Conservation (phyloP, 2,888 invertebrate genomes). For the Rugalucina vietnamica region DNA sequence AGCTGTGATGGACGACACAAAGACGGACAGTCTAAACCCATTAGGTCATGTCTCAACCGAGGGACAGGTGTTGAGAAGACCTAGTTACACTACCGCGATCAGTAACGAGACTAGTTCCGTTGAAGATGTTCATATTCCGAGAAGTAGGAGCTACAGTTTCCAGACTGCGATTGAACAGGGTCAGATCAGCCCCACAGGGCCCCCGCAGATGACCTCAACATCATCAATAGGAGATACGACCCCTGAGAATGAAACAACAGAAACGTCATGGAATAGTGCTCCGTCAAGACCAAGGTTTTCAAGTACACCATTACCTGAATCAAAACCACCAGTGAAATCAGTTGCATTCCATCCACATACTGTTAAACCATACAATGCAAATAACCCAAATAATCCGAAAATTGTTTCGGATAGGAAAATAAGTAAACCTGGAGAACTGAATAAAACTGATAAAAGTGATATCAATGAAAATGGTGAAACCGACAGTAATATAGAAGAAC, state of each 20-base stretch:
- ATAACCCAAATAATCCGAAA: neutral
- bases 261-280: slow-evolving; percentile 17
- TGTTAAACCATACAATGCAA: neutral
- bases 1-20: neutral
- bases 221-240: slow-evolving; percentile 33
- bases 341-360: slow-evolving; percentile 37
- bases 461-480: neutral
- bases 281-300: slow-evolving; percentile 51
- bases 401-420: neutral
- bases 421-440: neutral
- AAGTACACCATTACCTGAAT: slow-evolving; percentile 47
- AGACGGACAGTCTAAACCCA: neutral
- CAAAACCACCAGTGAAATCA: slow-evolving; percentile 18
- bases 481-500: neutral
- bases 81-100: slow-evolving; percentile 64
- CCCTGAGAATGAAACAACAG: slow-evolving; percentile 42
- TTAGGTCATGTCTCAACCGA: neutral
- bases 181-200: slow-evolving; percentile 37
- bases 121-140: slow-evolving; percentile 35
- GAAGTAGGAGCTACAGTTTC: slow-evolving; percentile 67
- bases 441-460: neutral
- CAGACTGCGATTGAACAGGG: slow-evolving; percentile 73
- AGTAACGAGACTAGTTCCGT: slow-evolving; percentile 41
- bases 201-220: neutral
- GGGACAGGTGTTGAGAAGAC: slow-evolving; percentile 41